phyloP scores from a whole-genome alignment of 2,113 vertebrate species.

The Syngnathus floridae region DNA sequence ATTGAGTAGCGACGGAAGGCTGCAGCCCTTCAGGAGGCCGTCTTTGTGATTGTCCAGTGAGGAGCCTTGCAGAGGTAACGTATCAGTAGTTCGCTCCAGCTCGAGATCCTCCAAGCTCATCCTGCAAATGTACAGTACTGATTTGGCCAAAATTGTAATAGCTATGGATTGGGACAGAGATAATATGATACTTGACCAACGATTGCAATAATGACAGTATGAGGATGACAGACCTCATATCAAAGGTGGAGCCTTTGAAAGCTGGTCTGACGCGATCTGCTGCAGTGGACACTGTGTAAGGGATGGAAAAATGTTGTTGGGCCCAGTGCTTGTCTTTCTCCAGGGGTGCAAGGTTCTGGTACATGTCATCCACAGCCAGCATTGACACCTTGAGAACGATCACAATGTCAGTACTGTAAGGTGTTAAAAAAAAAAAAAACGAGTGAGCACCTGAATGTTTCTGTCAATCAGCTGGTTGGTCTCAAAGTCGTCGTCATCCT shows the following conservation, averaged over 20 bases:
- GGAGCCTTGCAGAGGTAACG: neutral
- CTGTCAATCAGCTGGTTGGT: constrained; percentile 86
- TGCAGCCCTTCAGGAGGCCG: constrained; percentile 28
- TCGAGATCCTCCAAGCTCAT: constrained; percentile 60
- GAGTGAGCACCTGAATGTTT: constrained; percentile 76
- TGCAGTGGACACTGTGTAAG: constrained; percentile 72
- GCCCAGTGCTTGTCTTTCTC: constrained; percentile 81
- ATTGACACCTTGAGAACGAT: constrained; percentile 74
- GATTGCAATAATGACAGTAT: neutral
- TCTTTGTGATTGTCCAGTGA: constrained; percentile 15
- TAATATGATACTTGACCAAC: neutral
- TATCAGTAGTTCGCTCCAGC: constrained; percentile 31
- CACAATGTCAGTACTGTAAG: neutral
- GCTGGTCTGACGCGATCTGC: constrained; percentile 68
- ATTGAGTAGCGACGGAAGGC: constrained; percentile 42
- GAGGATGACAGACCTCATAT: constrained; percentile 68
- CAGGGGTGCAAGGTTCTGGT: constrained; percentile 74
- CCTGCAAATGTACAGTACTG: constrained; percentile 24
- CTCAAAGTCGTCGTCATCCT: constrained; percentile 88
- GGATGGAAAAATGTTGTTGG: constrained; percentile 66
- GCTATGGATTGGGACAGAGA: too few relatives aligned
- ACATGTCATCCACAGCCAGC: constrained; percentile 84
- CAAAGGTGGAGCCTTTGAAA: constrained; percentile 82
- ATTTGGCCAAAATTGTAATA: too few relatives aligned
- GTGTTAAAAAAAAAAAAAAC: too few relatives aligned